phyloP scores from a whole-genome alignment of 2,797 vertebrate species.

The Lindbergichthys nudifrons region DNA sequence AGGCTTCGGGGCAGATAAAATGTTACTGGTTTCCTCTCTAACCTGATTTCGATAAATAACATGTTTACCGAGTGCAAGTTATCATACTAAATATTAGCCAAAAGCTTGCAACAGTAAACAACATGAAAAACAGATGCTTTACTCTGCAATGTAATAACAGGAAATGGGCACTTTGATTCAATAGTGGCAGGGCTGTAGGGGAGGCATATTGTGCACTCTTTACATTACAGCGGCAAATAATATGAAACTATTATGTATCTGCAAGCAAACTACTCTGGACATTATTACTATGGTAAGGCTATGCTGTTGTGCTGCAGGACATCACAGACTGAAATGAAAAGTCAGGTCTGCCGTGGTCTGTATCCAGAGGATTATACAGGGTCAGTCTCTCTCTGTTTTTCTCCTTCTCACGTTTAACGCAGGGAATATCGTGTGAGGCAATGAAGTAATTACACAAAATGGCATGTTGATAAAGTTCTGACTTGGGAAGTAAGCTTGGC shows the following conservation, averaged over 20 bases:
- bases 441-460: slow-evolving; percentile 48
- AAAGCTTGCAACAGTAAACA: slow-evolving; percentile 26
- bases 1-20: background rate
- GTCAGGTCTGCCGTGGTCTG: slow-evolving; percentile 45
- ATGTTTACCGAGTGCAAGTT: background rate
- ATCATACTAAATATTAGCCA: background rate
- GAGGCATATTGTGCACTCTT: slow-evolving; percentile 40
- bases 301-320: slow-evolving; percentile 13
- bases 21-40: background rate
- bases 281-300: background rate
- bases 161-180: slow-evolving; percentile 63
- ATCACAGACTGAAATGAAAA: slow-evolving; percentile 24
- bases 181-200: slow-evolving; percentile 28
- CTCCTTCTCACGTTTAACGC: slow-evolving; percentile 17
- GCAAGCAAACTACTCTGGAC: background rate
- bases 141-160: slow-evolving; percentile 60
- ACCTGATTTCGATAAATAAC: background rate
- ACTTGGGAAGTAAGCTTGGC: slow-evolving; percentile 55
- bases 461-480: slow-evolving; percentile 39
- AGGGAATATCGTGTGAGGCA: slow-evolving; percentile 18
- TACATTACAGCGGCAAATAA: background rate
- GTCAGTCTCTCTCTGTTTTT: slow-evolving; percentile 14
- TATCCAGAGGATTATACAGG: slow-evolving; percentile 33
- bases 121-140: slow-evolving; percentile 50
- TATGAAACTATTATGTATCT: slow-evolving; percentile 10